A percentile compares a stretch with the other conserved stretches of the same genome.
phyloP scores from a whole-genome alignment of 2,113 vertebrate genomes.

The Cepphus grylle region DNA sequence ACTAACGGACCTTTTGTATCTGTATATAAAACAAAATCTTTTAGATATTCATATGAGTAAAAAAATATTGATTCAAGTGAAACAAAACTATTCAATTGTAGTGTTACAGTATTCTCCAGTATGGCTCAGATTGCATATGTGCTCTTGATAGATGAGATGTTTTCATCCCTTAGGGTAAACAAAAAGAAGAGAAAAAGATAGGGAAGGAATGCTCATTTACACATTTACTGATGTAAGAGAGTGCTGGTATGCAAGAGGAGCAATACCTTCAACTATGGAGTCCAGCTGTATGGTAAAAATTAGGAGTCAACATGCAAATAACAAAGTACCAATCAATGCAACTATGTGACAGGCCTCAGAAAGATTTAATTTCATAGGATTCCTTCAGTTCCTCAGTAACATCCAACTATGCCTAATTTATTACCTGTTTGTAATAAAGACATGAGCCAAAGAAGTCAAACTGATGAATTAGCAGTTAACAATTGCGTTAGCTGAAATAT shows the following conservation, averaged over 20 bases:
- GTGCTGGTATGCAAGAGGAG: not conserved
- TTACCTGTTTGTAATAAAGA: not conserved
- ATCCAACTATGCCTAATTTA: not conserved
- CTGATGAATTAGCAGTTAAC: not conserved
- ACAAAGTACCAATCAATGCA: not conserved
- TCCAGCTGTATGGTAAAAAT: not conserved
- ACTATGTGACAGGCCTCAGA: not conserved
- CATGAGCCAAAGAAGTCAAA: not conserved
- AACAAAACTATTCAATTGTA: not conserved
- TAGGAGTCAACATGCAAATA: not conserved
- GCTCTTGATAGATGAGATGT: not conserved
- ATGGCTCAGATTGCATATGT: not conserved
- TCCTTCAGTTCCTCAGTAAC: not conserved
- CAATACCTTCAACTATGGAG: not conserved
- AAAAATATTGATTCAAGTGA: not conserved
- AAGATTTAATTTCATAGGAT: not conserved
- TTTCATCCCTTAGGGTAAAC: not conserved
- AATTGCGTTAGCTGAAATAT: not conserved
- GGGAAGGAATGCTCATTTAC: not conserved
- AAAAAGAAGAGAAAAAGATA: not conserved
- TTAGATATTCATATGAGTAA: not conserved
- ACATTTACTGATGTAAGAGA: not conserved
- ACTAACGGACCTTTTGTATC: not conserved
- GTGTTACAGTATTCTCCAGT: not conserved
- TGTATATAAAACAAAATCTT: not conserved